Conservation (phyloP, 2,113 vertebrate species). For the Misgurnus anguillicaudatus region DNA sequence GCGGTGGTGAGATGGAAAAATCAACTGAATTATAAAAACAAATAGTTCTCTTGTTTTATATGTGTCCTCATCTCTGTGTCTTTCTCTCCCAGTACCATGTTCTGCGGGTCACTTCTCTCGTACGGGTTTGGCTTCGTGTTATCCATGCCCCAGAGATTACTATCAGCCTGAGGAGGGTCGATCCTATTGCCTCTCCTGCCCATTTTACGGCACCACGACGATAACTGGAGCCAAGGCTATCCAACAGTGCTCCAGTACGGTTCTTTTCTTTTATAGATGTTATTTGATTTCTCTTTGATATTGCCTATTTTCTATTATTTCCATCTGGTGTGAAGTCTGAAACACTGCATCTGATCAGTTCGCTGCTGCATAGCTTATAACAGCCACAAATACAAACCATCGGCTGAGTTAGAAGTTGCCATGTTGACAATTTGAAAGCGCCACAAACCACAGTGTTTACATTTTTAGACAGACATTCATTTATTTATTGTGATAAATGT, state of each 20-base stretch:
- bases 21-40: not conserved
- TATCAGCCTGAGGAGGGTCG: conserved; percentile 92
- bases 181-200: conserved; percentile 94
- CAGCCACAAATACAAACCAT: too few species aligned
- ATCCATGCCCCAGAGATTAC: conserved; percentile 94
- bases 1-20: conserved; percentile 83
- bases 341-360: too few species aligned
- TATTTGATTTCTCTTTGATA: not conserved
- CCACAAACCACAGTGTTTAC: too few species aligned
- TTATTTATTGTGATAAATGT: not conserved
- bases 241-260: conserved; percentile 94
- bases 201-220: conserved; percentile 94
- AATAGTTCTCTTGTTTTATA: not conserved
- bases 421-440: too few species aligned
- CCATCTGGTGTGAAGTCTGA: too few species aligned
- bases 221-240: conserved; percentile 86
- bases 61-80: not conserved
- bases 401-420: too few species aligned
- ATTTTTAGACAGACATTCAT: too few species aligned
- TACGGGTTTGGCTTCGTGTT: conserved; percentile 90
- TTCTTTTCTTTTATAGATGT: not conserved
- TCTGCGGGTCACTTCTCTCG: conserved; percentile 91
- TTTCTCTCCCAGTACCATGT: conserved; percentile 82
- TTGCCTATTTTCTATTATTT: too few species aligned
- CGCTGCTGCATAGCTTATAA: too few species aligned